phyloP scores from a whole-genome alignment of 2,797 vertebrate genomes.

The Danionella dracula region DNA sequence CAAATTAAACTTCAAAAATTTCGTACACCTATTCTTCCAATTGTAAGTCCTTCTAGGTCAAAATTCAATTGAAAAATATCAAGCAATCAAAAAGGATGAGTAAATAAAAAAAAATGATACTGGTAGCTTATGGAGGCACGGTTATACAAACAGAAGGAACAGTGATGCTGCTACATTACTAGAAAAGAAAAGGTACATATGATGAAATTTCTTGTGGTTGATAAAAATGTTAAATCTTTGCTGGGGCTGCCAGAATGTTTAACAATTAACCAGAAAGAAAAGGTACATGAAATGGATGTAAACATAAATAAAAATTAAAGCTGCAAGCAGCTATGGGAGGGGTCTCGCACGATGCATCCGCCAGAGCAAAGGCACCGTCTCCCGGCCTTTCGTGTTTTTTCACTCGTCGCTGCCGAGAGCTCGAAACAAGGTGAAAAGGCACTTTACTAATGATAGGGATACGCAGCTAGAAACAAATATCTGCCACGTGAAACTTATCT shows the following conservation, averaged over 20 bases:
- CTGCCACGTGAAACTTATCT: too few relatives aligned
- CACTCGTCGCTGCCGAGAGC: too few relatives aligned
- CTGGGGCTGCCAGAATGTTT: not conserved
- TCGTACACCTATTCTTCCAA: not conserved
- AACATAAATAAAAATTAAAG: not conserved
- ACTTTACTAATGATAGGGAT: too few relatives aligned
- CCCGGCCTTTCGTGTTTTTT: too few relatives aligned
- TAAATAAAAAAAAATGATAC: not conserved
- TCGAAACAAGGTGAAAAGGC: too few relatives aligned
- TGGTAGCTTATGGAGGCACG: not conserved
- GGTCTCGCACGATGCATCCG: too few relatives aligned
- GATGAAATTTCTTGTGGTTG: not conserved
- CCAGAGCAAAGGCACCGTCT: too few relatives aligned
- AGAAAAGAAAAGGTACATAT: not conserved
- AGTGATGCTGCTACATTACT: not conserved
- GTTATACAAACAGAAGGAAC: not conserved
- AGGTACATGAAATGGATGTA: not conserved
- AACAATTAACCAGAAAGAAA: not conserved
- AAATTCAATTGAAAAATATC: not conserved
- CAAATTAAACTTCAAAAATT: not conserved
- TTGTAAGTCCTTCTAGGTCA: not conserved
- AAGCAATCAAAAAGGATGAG: not conserved
- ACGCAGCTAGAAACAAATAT: too few relatives aligned
- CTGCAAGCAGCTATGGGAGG: too few relatives aligned
- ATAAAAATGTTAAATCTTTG: not conserved